phyloP scores from a whole-genome alignment of 2,797 vertebrate species.

The Semaprochilodus insignis region DNA sequence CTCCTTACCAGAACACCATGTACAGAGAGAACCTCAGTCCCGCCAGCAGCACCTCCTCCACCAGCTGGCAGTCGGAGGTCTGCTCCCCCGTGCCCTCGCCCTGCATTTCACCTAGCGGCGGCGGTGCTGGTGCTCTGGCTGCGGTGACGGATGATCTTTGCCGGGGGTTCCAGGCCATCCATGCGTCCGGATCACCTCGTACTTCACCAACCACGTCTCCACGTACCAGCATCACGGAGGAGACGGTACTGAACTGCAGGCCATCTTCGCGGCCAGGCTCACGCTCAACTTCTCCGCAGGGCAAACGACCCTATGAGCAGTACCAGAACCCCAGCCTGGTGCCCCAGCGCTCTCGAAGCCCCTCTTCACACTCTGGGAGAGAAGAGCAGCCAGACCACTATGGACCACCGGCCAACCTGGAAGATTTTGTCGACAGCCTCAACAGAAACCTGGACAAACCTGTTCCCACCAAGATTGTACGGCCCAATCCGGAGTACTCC shows the following conservation, averaged over 20 bases:
- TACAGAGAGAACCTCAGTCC: slow-evolving; percentile 93
- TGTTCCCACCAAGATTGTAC: slow-evolving; percentile 80
- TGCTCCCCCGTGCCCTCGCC: slow-evolving; percentile 91
- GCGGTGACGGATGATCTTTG: slow-evolving; percentile 87
- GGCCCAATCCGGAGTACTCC: slow-evolving; percentile 75
- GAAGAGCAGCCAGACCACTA: slow-evolving; percentile 73
- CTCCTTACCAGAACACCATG: slow-evolving; percentile 79
- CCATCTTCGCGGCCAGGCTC: slow-evolving; percentile 87
- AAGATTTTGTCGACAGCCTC: slow-evolving; percentile 83
- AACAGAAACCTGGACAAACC: slow-evolving; percentile 76
- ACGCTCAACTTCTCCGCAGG: slow-evolving; percentile 90
- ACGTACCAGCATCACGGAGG: slow-evolving; percentile 88
- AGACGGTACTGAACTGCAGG: slow-evolving; percentile 83
- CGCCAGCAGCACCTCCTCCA: slow-evolving; percentile 95
- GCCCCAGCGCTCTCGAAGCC: slow-evolving; percentile 85
- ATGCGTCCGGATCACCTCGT: slow-evolving; percentile 88
- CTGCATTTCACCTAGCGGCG: slow-evolving; percentile 86
- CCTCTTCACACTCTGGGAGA: slow-evolving; percentile 85
- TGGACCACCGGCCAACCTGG: slow-evolving; percentile 71
- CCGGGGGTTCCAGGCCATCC: slow-evolving; percentile 89
- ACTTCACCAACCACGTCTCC: slow-evolving; percentile 93
- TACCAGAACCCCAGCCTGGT: slow-evolving; percentile 75
- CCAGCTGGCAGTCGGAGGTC: slow-evolving; percentile 91
- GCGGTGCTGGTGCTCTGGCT: slow-evolving; percentile 54
- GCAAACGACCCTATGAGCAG: slow-evolving; percentile 88